Evolutionary conservation across 2,888 invertebrate species (phyloP).

Genomic region (Nomada hirtipes): DNA sequence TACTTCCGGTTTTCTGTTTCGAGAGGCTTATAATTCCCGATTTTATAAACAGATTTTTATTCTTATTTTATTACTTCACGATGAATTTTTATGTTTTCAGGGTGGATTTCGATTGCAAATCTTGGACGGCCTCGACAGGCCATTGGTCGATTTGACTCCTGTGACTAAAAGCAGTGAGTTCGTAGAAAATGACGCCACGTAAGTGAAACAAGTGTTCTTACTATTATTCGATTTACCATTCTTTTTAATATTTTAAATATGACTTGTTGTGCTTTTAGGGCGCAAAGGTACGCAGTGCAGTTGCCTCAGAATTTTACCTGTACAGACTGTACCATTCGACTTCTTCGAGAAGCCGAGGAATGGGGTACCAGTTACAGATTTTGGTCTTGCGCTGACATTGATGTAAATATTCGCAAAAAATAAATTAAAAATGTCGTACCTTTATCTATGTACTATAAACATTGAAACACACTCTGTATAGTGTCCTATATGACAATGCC

Average conservation of each 20-base stretch:
- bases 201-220: conserved; percentile 84
- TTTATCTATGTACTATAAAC: neutral
- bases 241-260: too few relatives aligned
- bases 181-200: conserved; percentile 94
- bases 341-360: conserved; percentile 95
- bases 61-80: neutral
- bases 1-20: neutral
- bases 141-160: conserved; percentile 93
- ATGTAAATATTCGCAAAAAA: conserved; percentile 85
- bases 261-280: conserved; percentile 86
- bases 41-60: neutral
- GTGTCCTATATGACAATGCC: too few relatives aligned
- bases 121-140: conserved; percentile 93
- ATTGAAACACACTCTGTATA: neutral
- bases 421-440: neutral
- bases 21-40: neutral
- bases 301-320: conserved; percentile 94
- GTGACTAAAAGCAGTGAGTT: conserved; percentile 92
- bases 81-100: conserved; percentile 85
- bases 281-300: conserved; percentile 92
- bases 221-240: neutral
- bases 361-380: conserved; percentile 95
- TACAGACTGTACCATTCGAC: conserved; percentile 94
- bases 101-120: conserved; percentile 96
- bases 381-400: conserved; percentile 98